These are phyloP conservation scores for Hydrotaea diabolus DNA, from an alignment of 2,888 invertebrate species.

Conservation along the genomic window DNA sequence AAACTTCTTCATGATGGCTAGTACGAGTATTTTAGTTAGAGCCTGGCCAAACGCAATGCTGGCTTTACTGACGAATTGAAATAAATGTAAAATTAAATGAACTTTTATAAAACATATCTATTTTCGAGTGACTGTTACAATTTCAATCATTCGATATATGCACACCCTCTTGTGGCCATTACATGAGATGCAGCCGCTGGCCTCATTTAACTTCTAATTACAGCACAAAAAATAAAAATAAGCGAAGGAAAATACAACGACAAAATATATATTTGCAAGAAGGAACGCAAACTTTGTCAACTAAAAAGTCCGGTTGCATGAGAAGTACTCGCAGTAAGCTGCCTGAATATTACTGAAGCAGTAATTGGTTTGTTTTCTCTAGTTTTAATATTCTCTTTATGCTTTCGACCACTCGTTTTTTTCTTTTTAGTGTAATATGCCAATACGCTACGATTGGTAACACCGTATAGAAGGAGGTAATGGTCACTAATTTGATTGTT, in stretches of 20 bases:
- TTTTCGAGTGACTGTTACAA: no score
- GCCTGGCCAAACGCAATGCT: no score
- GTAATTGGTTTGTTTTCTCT: slow-evolving; percentile 61
- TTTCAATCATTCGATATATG: neutral
- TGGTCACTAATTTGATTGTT: no score
- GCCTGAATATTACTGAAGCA: slow-evolving; percentile 23
- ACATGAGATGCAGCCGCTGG: slow-evolving; percentile 69
- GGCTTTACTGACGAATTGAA: no score
- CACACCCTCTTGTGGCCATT: slow-evolving; percentile 17
- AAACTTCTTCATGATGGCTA: no score
- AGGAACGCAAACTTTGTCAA: neutral
- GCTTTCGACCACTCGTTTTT: neutral
- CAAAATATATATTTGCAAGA: slow-evolving; percentile 24
- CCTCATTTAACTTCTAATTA: slow-evolving; percentile 79
- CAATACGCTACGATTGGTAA: neutral
- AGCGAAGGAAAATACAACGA: slow-evolving; percentile 69
- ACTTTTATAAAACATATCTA: no score
- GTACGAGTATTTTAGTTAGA: no score
- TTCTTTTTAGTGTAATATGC: neutral
- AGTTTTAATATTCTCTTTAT: slow-evolving; percentile 29
- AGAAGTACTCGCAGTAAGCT: neutral
- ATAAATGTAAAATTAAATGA: no score
- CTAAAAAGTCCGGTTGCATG: neutral
- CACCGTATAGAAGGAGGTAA: neutral
- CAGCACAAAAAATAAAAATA: slow-evolving; percentile 66